Conservation (phyloP, 2,113 vertebrate species). For the Pipra filicauda region DNA sequence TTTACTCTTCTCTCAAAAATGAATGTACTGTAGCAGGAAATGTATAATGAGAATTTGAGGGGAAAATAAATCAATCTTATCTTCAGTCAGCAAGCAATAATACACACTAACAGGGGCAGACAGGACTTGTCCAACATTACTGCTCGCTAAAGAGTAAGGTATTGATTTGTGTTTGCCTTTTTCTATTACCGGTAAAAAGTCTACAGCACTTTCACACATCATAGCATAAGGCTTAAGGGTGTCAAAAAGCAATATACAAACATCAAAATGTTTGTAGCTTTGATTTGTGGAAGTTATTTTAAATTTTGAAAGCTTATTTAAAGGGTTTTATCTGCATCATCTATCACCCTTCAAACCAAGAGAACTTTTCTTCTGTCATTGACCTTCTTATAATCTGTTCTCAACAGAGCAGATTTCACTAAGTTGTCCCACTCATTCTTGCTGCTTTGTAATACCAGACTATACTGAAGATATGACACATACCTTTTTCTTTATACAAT, state of each 20-base stretch:
- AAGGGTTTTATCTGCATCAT: neutral
- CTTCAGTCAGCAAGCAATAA: conserved; percentile 11
- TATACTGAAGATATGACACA: neutral
- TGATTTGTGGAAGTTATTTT: conserved; percentile 24
- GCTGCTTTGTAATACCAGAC: neutral
- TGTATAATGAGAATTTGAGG: neutral
- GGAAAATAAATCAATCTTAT: conserved; percentile 42
- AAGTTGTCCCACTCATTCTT: neutral
- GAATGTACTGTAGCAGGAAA: neutral
- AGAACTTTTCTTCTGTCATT: neutral
- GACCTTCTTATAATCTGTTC: neutral
- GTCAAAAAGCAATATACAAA: conserved; percentile 34
- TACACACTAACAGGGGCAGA: neutral
- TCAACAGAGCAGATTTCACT: neutral
- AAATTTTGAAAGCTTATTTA: neutral
- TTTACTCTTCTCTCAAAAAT: conserved; percentile 17
- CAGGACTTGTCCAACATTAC: neutral
- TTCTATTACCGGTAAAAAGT: conserved; percentile 6
- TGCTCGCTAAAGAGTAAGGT: neutral
- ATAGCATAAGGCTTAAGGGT: conserved; percentile 2
- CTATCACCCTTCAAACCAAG: neutral
- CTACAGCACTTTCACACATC: conserved; percentile 29
- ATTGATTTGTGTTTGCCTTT: conserved; percentile 56
- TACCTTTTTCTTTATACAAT: neutral
- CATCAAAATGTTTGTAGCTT: neutral